A percentile compares a stretch with the other conserved stretches of the same genome.
These are phyloP conservation scores for Herminia tarsipennalis DNA, from an alignment of 2,888 invertebrate species.

Conservation along the genomic window DNA sequence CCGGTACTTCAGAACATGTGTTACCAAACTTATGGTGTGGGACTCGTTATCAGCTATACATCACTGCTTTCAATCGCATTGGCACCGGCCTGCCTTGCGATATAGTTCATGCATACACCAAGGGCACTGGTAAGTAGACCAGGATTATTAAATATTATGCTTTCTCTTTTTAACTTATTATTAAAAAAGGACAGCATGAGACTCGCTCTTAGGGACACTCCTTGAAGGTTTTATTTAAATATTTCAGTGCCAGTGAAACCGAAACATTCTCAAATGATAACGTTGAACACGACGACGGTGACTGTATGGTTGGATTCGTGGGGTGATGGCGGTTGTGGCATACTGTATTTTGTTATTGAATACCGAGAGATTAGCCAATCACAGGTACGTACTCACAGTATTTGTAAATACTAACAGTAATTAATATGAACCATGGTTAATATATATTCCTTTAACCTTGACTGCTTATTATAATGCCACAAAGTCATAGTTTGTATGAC, in stretches of 20 bases:
- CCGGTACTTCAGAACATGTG: constrained; percentile 92
- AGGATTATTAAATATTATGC: too few relatives aligned
- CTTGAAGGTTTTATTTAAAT: not conserved
- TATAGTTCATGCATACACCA: constrained; percentile 93
- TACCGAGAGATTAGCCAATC: constrained; percentile 88
- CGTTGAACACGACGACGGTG: constrained; percentile 94
- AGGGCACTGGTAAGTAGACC: constrained; percentile 89
- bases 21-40: constrained; percentile 95
- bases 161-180: too few relatives aligned
- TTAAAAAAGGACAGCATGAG: too few relatives aligned
- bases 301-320: constrained; percentile 95
- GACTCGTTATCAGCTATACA: constrained; percentile 94
- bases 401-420: not conserved
- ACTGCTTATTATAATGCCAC: too few relatives aligned
- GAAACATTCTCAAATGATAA: constrained; percentile 92
- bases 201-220: too few relatives aligned
- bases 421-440: not conserved
- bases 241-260: constrained; percentile 90
- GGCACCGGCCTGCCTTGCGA: constrained; percentile 96
- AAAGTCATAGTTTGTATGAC: too few relatives aligned
- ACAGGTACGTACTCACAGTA: constrained; percentile 56
- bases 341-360: constrained; percentile 93
- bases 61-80: constrained; percentile 96
- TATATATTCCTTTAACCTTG: not conserved
- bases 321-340: constrained; percentile 96